These are phyloP conservation scores for Phoxinus phoxinus DNA, from an alignment of 2,113 vertebrate genomes.

Conservation along the genomic window DNA sequence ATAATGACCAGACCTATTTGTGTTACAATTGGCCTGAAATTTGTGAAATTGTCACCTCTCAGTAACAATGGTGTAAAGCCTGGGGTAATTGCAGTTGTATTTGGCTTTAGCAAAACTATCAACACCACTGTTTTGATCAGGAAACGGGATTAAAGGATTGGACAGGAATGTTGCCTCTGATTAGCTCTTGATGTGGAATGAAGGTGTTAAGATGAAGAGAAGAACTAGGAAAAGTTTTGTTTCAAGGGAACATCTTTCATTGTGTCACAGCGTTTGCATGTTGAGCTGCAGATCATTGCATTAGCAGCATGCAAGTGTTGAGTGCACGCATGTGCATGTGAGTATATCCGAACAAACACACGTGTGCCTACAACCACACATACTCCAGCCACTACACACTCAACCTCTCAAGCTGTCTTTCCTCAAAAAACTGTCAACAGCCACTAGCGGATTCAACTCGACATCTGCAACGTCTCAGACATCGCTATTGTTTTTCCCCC, in stretches of 20 bases:
- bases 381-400: slow-evolving; percentile 15
- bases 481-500: slow-evolving; percentile 52
- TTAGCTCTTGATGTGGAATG: slow-evolving; percentile 35
- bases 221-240: background rate
- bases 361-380: slow-evolving; percentile 7
- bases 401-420: slow-evolving; percentile 73
- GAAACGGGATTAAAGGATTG: slow-evolving; percentile 78
- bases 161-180: slow-evolving; percentile 73
- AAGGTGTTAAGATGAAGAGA: slow-evolving; percentile 4
- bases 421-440: slow-evolving; percentile 81
- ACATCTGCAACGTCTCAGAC: slow-evolving; percentile 88
- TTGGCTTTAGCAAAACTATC: slow-evolving; percentile 67
- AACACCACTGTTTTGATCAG: slow-evolving; percentile 76
- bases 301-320: slow-evolving; percentile 9
- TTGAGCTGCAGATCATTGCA: background rate
- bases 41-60: slow-evolving; percentile 60
- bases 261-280: background rate
- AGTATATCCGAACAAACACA: background rate
- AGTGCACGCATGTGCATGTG: slow-evolving; percentile 8
- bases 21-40: background rate
- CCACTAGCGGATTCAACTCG: slow-evolving; percentile 71
- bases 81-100: slow-evolving; percentile 52
- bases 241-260: slow-evolving; percentile 5
- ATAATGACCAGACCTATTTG: background rate
- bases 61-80: slow-evolving; percentile 39